Evolutionary conservation across 1,140 invertebrate species (phyloP).

Genomic region (Drosophila guanche): DNA sequence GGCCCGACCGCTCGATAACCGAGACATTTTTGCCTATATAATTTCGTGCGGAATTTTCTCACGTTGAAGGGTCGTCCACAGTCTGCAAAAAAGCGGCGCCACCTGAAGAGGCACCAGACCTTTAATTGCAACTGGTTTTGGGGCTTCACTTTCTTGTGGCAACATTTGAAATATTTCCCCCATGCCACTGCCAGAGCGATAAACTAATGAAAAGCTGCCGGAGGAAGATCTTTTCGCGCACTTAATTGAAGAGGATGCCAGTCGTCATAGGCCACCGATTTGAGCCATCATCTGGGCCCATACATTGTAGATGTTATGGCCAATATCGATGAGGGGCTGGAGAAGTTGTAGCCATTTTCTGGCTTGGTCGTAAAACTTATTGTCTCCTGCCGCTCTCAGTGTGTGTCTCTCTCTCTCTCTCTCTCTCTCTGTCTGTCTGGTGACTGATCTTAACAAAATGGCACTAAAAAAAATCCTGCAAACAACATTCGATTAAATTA

Average conservation of each 20-base stretch:
- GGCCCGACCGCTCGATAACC: slow-evolving; percentile 55
- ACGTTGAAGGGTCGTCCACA: slow-evolving; percentile 58
- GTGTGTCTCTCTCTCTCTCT: neutral
- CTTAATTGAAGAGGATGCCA: slow-evolving; percentile 64
- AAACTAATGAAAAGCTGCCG: slow-evolving; percentile 74
- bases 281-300: slow-evolving; percentile 48
- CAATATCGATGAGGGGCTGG: slow-evolving; percentile 21
- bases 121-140: slow-evolving; percentile 65
- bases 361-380: slow-evolving; percentile 45
- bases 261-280: slow-evolving; percentile 43
- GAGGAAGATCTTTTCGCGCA: slow-evolving; percentile 41
- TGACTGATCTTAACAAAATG: slow-evolving; percentile 12
- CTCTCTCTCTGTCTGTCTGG: too few species aligned
- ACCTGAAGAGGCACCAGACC: slow-evolving; percentile 30
- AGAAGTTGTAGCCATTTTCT: slow-evolving; percentile 42
- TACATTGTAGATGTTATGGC: slow-evolving; percentile 49
- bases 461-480: neutral
- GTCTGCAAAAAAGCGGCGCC: slow-evolving; percentile 40
- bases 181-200: slow-evolving; percentile 43
- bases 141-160: slow-evolving; percentile 12
- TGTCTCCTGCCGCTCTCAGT: neutral
- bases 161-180: slow-evolving; percentile 69
- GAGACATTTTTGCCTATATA: slow-evolving; percentile 70
- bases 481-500: neutral
- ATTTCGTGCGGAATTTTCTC: slow-evolving; percentile 74